Conservation (phyloP, 2,113 vertebrate species). For the Podarcis raffonei region DNA sequence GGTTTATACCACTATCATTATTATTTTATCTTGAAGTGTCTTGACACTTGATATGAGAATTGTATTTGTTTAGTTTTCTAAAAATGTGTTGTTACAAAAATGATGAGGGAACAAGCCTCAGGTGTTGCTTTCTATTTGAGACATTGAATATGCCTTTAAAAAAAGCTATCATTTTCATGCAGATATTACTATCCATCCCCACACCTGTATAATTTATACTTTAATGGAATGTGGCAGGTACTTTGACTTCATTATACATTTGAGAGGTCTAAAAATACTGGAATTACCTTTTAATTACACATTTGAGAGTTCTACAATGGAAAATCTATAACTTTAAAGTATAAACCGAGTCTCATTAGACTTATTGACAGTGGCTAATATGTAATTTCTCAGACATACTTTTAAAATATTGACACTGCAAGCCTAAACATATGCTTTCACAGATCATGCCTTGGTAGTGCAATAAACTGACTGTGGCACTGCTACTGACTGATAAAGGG, state of each 20-base stretch:
- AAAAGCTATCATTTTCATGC: neutral
- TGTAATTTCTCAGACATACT: neutral
- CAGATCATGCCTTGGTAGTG: neutral
- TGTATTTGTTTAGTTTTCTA: neutral
- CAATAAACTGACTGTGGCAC: neutral
- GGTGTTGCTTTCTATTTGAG: neutral
- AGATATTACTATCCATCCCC: neutral
- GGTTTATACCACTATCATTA: conserved; percentile 11
- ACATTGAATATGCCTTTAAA: neutral
- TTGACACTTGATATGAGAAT: neutral
- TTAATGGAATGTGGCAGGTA: conserved; percentile 33
- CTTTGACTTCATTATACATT: conserved; percentile 36
- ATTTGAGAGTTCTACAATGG: neutral
- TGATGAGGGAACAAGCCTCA: neutral
- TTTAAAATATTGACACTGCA: neutral
- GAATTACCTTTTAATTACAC: neutral
- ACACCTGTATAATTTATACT: conserved; percentile 19
- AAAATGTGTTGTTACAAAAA: neutral
- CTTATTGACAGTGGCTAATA: conserved; percentile 10
- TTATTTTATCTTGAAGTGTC: neutral
- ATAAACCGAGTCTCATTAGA: neutral
- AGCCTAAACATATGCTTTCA: too few relatives aligned
- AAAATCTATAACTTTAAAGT: conserved; percentile 1
- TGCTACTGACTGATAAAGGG: neutral
- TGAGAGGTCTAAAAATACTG: conserved; percentile 13